Base-by-base conservation (phyloP, 1,140 invertebrate genomes). In the Rhyacophila brunnea region DNA sequence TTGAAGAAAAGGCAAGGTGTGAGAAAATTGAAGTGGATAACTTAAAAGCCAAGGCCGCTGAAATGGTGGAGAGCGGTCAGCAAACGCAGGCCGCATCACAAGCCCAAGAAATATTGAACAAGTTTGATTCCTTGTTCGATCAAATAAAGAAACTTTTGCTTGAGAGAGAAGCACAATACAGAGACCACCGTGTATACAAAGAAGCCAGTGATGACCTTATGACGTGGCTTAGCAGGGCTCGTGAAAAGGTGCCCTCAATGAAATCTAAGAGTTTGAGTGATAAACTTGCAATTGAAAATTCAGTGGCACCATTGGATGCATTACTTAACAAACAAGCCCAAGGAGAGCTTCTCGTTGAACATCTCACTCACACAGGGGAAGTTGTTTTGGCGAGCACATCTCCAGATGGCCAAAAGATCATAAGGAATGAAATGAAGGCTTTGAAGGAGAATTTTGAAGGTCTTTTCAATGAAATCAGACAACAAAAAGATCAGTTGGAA, bases 11-110 rank as follows among this genome's bases (percentile, higher is more conserved):
- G 75, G 86, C 93, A 2, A 81, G 90, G 5, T 91, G 92, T 71
- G 94, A 97, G 69, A 92, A 93, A 66, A 89, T 94, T 62, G 94
- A 96, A 70, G 92, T 97, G 2, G 93, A 96, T 64, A 87, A 85
- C 52, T 72, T 97, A 17, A 95, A 92, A 75, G 77, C 84, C 10
- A 93, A 95, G 72, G 89, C 92, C 3, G 81, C 84, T n/a, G 92
- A 94, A 78, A 90, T 97, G 85, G 79, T 94, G 28, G 85, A 87
- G 20, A 89, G 87, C 71, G 88, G 91, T 15, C 87, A 93, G 70
- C 88, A 93, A 79, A 87, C 87, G 65, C 82, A 91, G 72, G 87
- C 87, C 1, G 89, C 91, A 0, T 84, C 85, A 40, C 86, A 95
- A 78, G 93, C 93, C 1, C 87, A 93, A 76, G 85, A 89, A 65